Evolutionary conservation across 2,797 vertebrate genomes (phyloP), one percentile per base, ranked within the genome.

Genomic region (Aeoliscus strigatus): DNA sequence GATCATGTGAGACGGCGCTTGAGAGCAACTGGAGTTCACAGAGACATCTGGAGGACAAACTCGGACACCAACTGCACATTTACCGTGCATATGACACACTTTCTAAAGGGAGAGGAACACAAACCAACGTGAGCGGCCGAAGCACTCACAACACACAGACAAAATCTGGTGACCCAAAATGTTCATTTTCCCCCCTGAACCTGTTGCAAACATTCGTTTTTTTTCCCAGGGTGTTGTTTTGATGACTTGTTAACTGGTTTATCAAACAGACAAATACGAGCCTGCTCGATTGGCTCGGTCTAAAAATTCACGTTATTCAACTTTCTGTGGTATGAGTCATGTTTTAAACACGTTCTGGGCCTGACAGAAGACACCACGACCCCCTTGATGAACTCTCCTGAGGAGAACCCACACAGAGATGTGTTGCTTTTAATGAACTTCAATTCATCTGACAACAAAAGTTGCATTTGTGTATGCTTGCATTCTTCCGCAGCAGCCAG

Each of bases 21-120:
- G 94, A 92, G 94, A 96, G 94, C 94, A 96, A 93, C 90, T 92
- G 92, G 93, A 96, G 80, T 96, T 97, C 95, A 97, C 89, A 83
- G 90, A 94, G 93, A 91, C 78, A 81, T 75, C 70, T 82, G 80
- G 92, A 95, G 93, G 94, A 94, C 92, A 90, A 93, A 91, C 86
- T 90, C 77, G 0, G 39, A 56, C 60, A 16, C 51, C 21, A 45
- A 50, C 57, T 21, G 39, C 55, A 34, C 51, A 53, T 41, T 41
- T 46, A 24, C 58, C 36, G 18, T 21, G 6, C 60, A 8, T 16
- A 38, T 27, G 28, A 34, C 56, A 48, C 38, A 59, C 47, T 60
- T 75, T 46, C 38, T 37, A 25, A 27, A 40, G 23, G 14, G 29
- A 4, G 38, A 21, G 18, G 6, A 28, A 21, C 14, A 40, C 26